Evolutionary conservation across 2,888 invertebrate genomes (phyloP).

Genomic region (Unio delphinus): DNA sequence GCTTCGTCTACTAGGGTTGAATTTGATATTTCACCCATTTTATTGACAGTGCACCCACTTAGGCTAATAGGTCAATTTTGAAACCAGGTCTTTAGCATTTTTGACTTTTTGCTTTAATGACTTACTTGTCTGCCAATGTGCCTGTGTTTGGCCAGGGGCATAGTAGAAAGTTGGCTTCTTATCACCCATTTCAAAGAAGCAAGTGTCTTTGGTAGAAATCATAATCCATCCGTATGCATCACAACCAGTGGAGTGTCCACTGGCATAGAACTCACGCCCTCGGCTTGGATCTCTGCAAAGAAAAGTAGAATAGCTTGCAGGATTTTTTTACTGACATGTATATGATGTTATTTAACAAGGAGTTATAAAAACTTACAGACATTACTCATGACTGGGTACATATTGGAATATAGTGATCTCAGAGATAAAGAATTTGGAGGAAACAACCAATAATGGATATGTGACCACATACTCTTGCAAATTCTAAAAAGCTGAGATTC

Average conservation of each 20-base stretch:
- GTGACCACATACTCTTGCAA: no score
- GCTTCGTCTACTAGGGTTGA: no score
- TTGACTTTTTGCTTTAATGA: neutral
- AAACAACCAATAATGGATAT: no score
- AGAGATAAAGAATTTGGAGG: no score
- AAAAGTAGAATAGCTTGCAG: neutral
- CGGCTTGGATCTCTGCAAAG: conserved; percentile 22
- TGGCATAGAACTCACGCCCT: conserved; percentile 43
- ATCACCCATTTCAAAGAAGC: conserved; percentile 34
- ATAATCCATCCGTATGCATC: conserved; percentile 50
- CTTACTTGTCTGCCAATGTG: conserved; percentile 48
- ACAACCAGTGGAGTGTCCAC: conserved; percentile 30
- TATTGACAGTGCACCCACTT: no score
- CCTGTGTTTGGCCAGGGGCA: conserved; percentile 41
- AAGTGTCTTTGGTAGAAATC: conserved; percentile 37
- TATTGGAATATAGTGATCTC: no score
- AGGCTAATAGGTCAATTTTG: no score
- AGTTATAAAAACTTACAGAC: no score
- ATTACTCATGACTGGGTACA: no score
- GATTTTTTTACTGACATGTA: neutral
- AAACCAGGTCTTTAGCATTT: no score
- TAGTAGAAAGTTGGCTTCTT: conserved; percentile 49
- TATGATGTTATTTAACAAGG: no score
- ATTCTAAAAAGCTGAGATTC: no score
- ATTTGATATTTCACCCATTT: neutral